Conservation (phyloP, 2,888 invertebrate genomes). For the Eristalis arbustorum region DNA sequence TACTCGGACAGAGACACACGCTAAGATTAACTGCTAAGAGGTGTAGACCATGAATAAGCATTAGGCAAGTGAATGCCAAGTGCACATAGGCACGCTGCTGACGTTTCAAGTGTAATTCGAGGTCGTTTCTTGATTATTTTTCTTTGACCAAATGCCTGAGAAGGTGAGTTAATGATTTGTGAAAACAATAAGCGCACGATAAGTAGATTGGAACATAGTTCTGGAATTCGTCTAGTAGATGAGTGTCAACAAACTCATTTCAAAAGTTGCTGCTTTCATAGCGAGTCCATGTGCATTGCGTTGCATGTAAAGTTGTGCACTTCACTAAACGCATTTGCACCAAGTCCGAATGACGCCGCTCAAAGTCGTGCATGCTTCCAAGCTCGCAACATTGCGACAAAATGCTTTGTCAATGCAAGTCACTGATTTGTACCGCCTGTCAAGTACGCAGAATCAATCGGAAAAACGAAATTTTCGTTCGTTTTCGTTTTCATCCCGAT, state of each 20-base stretch:
- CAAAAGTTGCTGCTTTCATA: too few species aligned
- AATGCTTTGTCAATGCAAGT: neutral
- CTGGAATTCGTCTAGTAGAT: neutral
- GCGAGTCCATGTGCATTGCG: slow-evolving; percentile 7
- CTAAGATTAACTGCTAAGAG: slow-evolving; percentile 50
- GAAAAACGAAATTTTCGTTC: slow-evolving; percentile 60
- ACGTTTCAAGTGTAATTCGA: slow-evolving; percentile 57
- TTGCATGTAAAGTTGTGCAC: slow-evolving; percentile 54
- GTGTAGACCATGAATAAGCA: slow-evolving; percentile 48
- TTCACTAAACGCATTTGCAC: slow-evolving; percentile 13
- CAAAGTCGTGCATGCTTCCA: slow-evolving; percentile 39
- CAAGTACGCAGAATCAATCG: slow-evolving; percentile 44
- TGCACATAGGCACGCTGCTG: slow-evolving; percentile 21
- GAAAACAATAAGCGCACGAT: neutral
- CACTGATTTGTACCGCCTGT: slow-evolving; percentile 41
- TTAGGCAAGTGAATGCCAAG: slow-evolving; percentile 59
- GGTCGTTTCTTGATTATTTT: slow-evolving; percentile 37
- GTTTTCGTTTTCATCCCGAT: slow-evolving; percentile 46
- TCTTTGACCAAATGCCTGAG: slow-evolving; percentile 26
- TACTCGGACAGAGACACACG: slow-evolving; percentile 31
- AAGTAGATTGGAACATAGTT: neutral
- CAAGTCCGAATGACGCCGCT: slow-evolving; percentile 7
- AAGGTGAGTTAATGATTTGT: slow-evolving; percentile 34
- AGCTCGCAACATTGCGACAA: slow-evolving; percentile 24
- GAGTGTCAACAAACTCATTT: neutral